Base-by-base conservation (phyloP, 2,888 invertebrate species). In the Ectemnius lituratus region DNA sequence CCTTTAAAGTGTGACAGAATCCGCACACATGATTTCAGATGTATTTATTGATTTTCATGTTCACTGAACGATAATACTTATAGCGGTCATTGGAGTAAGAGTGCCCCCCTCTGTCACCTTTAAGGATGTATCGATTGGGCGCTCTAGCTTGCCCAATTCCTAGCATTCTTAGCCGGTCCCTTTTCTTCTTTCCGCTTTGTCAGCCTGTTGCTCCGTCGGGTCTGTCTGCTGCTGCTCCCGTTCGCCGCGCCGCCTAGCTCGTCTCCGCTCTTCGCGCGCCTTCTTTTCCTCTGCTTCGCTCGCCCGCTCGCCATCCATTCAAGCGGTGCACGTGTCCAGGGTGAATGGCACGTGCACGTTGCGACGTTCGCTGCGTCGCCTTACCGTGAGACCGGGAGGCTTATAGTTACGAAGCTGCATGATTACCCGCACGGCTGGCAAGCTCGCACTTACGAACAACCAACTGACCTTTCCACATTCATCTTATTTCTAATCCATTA, bases 251-350 rank as follows among this genome's bases (percentile, higher is more conserved):
- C 37, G 37, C 37, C 37, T 6, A 11, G 62, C 60, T 61, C 67
- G 46, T 49, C 66, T 71, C 66, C 47, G 28, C 28, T 49, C 66
- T 71, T 63, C 47, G 28, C 28, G n/a, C 45, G 18, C 52, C 57
- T 62, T 62, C 62, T 47, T 57, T 58, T 58, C 47, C 66, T 61
- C 37, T 62, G 45, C 18, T 23, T 62, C 68, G 16, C 62, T 18
- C 13, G 23, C 23, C 4, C 45, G 18, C 49, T 37, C 61, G 67
- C 69, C 76, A 82, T 57, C 80, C 79, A 82, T 83, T 82, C 82
- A 83, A 75, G 76, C 77, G 73, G 74, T 82, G 77, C 82, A 83
- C 82, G 83, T 83, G 82, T 80, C 73, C 82, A 83, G 80, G 82
- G 80, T 83, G 82, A 83, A 83, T 82, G 82, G 82, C 82, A 83